Evolutionary conservation across 2,113 vertebrate genomes (phyloP).

Genomic region (Ondatra zibethicus): DNA sequence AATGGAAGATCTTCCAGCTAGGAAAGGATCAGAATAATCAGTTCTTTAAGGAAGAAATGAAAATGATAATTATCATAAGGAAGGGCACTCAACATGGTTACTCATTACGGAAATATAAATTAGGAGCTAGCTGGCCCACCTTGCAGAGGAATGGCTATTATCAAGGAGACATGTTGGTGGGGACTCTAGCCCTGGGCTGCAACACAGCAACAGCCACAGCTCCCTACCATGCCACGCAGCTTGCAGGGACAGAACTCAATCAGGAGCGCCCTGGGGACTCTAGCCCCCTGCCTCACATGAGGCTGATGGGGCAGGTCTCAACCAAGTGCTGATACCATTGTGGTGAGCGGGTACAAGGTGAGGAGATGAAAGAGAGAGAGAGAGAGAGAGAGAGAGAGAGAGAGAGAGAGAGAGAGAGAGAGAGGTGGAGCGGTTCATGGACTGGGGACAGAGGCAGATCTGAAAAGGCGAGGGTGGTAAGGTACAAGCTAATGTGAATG

Average conservation of each 20-base stretch:
- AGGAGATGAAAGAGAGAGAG: not conserved
- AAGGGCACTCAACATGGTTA: not conserved
- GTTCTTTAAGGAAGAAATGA: not conserved
- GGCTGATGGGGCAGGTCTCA: too few species aligned
- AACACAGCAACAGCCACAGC: too few species aligned
- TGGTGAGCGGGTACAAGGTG: not conserved
- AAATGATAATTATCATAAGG: not conserved
- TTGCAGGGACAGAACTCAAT: too few species aligned
- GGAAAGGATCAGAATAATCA: not conserved
- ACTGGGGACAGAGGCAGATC: not conserved
- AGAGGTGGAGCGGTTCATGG: not conserved
- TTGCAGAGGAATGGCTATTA: not conserved
- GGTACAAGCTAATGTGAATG: not conserved
- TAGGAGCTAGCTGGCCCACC: too few species aligned
- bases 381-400: too few species aligned
- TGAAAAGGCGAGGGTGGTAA: not conserved
- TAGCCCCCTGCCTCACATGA: too few species aligned
- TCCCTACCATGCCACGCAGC: too few species aligned
- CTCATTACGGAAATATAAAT: not conserved
- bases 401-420: too few species aligned
- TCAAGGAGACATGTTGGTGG: not conserved
- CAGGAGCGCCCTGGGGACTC: too few species aligned
- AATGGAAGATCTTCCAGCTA: not conserved
- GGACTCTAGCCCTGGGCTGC: too few species aligned
- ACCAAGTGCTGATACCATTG: not conserved